These are phyloP conservation scores for Apocrypta bakeri DNA, from an alignment of 1,140 invertebrate species.

Conservation along the genomic window DNA sequence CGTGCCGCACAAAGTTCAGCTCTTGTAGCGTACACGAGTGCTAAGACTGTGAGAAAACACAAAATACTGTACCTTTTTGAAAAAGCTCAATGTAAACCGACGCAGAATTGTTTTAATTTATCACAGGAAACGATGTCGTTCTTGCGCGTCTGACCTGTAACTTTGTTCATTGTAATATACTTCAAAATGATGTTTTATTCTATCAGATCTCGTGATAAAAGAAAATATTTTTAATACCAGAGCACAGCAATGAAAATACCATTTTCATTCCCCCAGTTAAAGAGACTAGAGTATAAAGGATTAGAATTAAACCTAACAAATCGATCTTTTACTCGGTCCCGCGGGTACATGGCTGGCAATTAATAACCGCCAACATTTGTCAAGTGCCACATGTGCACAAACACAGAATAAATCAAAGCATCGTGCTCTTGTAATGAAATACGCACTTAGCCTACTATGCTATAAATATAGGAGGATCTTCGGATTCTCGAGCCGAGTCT, in stretches of 20 bases:
- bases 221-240: too few relatives aligned
- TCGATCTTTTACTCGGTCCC: slow-evolving; percentile 15
- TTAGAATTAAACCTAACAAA: slow-evolving; percentile 23
- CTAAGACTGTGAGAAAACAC: neutral
- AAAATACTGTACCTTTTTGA: slow-evolving; percentile 28
- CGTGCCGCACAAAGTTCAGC: too few relatives aligned
- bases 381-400: slow-evolving; percentile 31
- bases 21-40: too few relatives aligned
- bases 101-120: slow-evolving; percentile 41
- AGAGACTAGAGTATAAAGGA: too few relatives aligned
- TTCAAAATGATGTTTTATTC: neutral
- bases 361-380: slow-evolving; percentile 40
- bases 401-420: slow-evolving; percentile 42
- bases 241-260: slow-evolving; percentile 19
- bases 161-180: slow-evolving; percentile 33
- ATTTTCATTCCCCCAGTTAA: slow-evolving; percentile 18
- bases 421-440: slow-evolving; percentile 48
- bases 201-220: too few relatives aligned
- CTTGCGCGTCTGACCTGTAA: slow-evolving; percentile 47
- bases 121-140: slow-evolving; percentile 42
- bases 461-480: neutral
- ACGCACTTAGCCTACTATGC: neutral
- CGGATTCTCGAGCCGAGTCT: neutral
- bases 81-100: slow-evolving; percentile 25
- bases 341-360: neutral